Evolutionary conservation across 2,797 vertebrate species (phyloP), one percentile per base, ranked within the genome.

Genomic region (Enteromius unitaeniatus): DNA sequence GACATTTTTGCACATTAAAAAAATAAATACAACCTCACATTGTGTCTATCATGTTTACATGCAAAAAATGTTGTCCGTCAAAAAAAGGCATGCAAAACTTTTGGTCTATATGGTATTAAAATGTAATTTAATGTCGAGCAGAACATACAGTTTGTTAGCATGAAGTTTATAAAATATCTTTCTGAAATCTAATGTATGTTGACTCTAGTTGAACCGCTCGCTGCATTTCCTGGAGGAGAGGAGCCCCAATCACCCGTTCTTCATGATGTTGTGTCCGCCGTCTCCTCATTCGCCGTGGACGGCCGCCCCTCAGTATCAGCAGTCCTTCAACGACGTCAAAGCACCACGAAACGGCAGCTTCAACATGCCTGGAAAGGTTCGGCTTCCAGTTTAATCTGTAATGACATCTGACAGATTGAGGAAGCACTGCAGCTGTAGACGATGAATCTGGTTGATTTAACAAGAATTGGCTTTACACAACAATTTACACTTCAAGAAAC

Each of bases 291-390:
- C 93, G 0, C 95, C 95, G 0, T 95, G 95, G 95, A 94, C 91
- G 1, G 89, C 94, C 0, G 95, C 95, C 0, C 95, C 95, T 26
- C 92, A 94, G 80, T 93, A 95, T 88, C 90, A 92, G 89, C 91
- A 93, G 1, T 31, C 86, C 84, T 96, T 94, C 73, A 7, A 0
- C 0, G 82, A 92, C 1, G 82, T 94, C 1, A 93, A 93, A 77
- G 95, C 95, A 0, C 95, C 95, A 14, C 93, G 95, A 23, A 92
- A 94, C 4, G 95, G 95, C 9, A 96, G 95, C 89, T 96, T 96
- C 8, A 88, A 96, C 92, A 92, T 94, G 79, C 88, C 91, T 0
- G 95, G 92, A 40, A 94, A 93, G 92, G 95, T 96, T 55, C 15
- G 4, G 21, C 17, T 47, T 37, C 31, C 58, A 26, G 13, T 40